phyloP scores from a whole-genome alignment of 2,113 vertebrate genomes.

The Tinamus guttatus region DNA sequence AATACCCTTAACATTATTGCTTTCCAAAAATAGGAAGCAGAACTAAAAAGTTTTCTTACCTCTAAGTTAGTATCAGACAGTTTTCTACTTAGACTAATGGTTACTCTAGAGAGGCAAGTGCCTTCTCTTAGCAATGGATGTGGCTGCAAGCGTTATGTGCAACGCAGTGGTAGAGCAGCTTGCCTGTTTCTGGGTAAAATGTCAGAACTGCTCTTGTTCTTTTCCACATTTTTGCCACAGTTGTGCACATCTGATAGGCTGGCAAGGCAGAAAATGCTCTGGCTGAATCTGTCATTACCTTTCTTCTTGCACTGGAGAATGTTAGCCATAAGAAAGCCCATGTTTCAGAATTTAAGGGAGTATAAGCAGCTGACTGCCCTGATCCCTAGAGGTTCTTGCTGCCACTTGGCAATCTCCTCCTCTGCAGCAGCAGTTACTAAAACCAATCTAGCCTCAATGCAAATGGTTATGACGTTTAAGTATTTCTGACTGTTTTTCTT shows the following conservation, averaged over 20 bases:
- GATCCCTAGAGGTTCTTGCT: not conserved
- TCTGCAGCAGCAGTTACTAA: not conserved
- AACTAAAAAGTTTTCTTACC: not conserved
- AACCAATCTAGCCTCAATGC: not conserved
- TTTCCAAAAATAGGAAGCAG: not conserved
- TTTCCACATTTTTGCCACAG: not conserved
- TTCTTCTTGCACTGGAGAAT: not conserved
- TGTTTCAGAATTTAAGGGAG: not conserved
- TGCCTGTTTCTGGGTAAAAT: not conserved
- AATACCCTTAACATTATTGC: not conserved
- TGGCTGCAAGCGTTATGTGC: not conserved
- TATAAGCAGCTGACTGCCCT: not conserved
- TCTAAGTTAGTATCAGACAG: not conserved
- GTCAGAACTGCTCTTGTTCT: not conserved
- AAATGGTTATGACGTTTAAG: not conserved
- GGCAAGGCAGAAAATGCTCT: not conserved
- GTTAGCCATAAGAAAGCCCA: not conserved
- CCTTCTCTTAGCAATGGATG: not conserved
- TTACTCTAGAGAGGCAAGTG: not conserved
- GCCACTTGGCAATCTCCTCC: not conserved
- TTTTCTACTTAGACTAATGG: not conserved
- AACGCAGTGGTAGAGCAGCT: not conserved
- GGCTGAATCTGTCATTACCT: not conserved
- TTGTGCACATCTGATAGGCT: not conserved
- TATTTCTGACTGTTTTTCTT: slow-evolving; percentile 39